Evolutionary conservation across 2,888 invertebrate species (phyloP).

Genomic region (Priocnemis perturbator): DNA sequence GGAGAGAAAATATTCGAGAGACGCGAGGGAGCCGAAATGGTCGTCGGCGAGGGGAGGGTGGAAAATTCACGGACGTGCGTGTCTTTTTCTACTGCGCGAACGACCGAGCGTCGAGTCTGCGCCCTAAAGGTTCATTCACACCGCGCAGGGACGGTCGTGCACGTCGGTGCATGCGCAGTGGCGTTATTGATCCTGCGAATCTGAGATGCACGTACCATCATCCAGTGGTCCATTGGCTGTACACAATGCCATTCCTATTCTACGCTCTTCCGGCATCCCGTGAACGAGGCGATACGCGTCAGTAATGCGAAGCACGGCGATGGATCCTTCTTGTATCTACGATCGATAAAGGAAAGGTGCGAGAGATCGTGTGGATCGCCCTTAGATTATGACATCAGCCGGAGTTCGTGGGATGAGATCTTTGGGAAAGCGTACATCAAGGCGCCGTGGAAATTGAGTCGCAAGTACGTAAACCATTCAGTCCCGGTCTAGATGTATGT

Average conservation of each 20-base stretch:
- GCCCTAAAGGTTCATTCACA: conserved; percentile 33
- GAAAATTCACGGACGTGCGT: conserved; percentile 12
- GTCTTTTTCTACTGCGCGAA: conserved; percentile 32
- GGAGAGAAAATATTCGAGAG: not conserved
- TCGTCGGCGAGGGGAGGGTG: too few relatives aligned
- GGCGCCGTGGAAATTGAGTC: conserved; percentile 17
- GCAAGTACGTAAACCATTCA: conserved; percentile 37
- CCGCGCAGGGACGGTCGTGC: conserved; percentile 37
- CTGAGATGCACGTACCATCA: conserved; percentile 56
- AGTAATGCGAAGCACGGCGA: conserved; percentile 35
- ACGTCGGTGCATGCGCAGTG: conserved; percentile 62
- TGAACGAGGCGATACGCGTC: conserved; percentile 33
- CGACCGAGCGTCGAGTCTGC: conserved; percentile 43
- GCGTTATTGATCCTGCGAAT: conserved; percentile 60
- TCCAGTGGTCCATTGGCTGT: conserved; percentile 71
- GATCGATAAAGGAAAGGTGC: conserved; percentile 21
- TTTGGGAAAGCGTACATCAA: conserved; percentile 19
- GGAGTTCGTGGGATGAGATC: conserved; percentile 17
- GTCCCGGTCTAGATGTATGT: too few relatives aligned
- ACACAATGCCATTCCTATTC: conserved; percentile 64
- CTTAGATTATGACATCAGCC: conserved; percentile 36
- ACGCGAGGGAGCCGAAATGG: not conserved
- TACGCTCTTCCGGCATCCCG: conserved; percentile 53
- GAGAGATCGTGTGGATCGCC: conserved; percentile 15
- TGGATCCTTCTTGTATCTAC: conserved; percentile 21